Conservation (phyloP, 2,888 invertebrate species). For the Aphodius granarius region DNA sequence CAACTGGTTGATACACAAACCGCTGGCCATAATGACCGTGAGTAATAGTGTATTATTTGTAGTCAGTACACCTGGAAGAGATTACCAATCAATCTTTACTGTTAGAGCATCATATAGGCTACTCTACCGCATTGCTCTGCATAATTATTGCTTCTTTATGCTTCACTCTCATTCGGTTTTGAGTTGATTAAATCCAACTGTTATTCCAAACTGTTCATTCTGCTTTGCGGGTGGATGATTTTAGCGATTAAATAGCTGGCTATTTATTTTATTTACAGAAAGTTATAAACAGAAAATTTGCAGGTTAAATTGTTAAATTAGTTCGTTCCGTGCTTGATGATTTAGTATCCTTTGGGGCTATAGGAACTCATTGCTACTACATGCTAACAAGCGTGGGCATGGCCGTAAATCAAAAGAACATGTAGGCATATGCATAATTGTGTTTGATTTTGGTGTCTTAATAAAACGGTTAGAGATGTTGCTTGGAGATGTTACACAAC, state of each 20-base stretch:
- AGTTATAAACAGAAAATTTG: too few relatives aligned
- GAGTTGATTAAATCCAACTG: neutral
- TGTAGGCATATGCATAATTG: neutral
- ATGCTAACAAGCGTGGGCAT: neutral
- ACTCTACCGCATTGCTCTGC: neutral
- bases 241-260: neutral
- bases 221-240: neutral
- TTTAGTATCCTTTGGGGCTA: neutral
- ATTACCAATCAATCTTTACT: neutral
- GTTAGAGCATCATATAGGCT: neutral
- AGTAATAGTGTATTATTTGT: neutral
- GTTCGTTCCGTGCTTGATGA: neutral
- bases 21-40: neutral
- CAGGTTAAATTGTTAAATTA: too few relatives aligned
- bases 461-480: too few relatives aligned
- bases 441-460: neutral
- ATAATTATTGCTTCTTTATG: neutral
- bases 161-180: neutral
- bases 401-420: neutral
- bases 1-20: neutral
- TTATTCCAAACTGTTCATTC: neutral
- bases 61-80: neutral
- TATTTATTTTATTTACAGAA: too few relatives aligned
- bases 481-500: too few relatives aligned
- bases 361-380: neutral